Conservation (phyloP, 2,113 vertebrate genomes). For the Zosterops borbonicus region DNA sequence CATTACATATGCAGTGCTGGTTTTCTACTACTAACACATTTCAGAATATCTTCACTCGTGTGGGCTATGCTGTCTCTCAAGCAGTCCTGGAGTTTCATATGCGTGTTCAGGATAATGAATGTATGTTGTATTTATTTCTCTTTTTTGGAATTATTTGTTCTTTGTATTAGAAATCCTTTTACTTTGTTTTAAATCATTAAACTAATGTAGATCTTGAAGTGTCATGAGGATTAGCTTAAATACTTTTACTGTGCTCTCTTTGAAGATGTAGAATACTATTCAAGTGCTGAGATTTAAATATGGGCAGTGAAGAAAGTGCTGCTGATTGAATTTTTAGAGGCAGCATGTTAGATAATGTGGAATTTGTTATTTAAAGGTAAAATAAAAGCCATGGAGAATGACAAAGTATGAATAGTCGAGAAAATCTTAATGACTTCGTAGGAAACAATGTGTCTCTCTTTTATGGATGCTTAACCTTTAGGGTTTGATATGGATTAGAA, state of each 20-base stretch:
- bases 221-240: neutral
- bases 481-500: neutral
- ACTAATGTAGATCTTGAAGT: neutral
- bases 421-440: neutral
- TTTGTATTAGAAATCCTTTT: neutral
- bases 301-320: neutral
- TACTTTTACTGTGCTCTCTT: neutral
- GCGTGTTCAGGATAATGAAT: neutral
- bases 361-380: neutral
- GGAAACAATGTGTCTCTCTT: neutral
- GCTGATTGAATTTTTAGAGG: neutral
- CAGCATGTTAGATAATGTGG: neutral
- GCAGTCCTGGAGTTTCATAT: neutral
- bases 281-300: neutral
- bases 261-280: neutral
- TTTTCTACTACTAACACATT: neutral
- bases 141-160: neutral
- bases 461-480: neutral
- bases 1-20: fast-evolving
- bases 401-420: neutral
- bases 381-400: neutral
- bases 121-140: neutral
- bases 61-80: neutral
- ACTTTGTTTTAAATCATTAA: neutral
- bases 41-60: neutral